Evolutionary conservation across 2,888 invertebrate species (phyloP), one percentile per base, ranked within the genome.

Genomic region (Creontiades dilutus): DNA sequence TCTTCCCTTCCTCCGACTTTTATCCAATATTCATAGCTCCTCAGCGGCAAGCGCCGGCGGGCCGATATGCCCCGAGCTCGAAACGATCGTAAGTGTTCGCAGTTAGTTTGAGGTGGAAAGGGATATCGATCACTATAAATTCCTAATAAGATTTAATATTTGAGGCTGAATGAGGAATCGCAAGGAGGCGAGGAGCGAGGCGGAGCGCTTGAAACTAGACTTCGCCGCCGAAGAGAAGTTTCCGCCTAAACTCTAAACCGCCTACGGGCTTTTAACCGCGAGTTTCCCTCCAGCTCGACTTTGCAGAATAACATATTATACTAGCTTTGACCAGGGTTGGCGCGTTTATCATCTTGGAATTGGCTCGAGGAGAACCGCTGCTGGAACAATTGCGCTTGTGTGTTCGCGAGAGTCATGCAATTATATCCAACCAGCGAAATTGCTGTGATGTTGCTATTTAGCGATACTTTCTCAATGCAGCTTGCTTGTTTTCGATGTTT

Each of bases 131-230:
- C 86, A 47, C 68, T 48, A 23, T 86, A 61, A 68, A 86, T 86
- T 68, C 68, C 75, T 68, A 86, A 86, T 75, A 16, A 47, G 23
- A 47, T 75, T 86, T 75, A 86, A 86, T 86, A 86, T 86, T 86
- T 86, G 68, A 86, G 47, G 47, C 82, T 16, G 23, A 82, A 82
- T 82, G 52, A 52, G 68, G 68, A 23, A 68, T 68, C 23, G 68
- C 5, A 23, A 23, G 23, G 23, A 23, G 12, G 16, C 23, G 82
- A 52, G 46, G 11, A 19, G 78, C 23, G 57, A 16, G 57, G 57
- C 2, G 37, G 14, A 16, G 57, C 4, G 23, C 68, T 68, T 19
- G 27, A 68, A 68, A 68, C 68, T 68, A 57, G 57, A 68, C 68
- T 68, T 68, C 11, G 68, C 19, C 46, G 78, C 37, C n/a, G 47